Evolutionary conservation across 2,888 invertebrate genomes (phyloP), one percentile per base, ranked within the genome.

Genomic region (Agapetus fuscipes): DNA sequence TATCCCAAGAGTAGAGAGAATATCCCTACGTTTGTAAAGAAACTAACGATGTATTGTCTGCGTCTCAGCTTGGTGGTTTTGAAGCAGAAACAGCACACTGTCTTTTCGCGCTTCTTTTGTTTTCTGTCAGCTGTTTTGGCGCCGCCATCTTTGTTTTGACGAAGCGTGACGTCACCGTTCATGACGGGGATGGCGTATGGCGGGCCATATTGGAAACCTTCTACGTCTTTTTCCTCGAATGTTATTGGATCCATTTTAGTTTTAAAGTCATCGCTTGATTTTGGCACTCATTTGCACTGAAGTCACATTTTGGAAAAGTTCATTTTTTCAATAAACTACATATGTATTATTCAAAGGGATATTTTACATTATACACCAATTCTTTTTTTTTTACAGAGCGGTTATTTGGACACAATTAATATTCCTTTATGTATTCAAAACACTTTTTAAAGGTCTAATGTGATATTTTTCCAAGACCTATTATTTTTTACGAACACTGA

Each of bases 1-100:
- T 89, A 89, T 15, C 84, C 85, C 53, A 89, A 72, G 28, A 89
- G 72, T 37, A 87, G 71, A 37, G 80, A 73, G 62, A 88, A 88
- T 60, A 89, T 87, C 50, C 85, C 81, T 52, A 87, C 66, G 60
- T 89, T 88, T 46, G 86, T 85, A 51, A 85, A 71, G 47, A 84
- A 74, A 10, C 84, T 82, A 38, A 84, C 78, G 52, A 80, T 66
- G 56, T 81, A 80, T 52, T 78, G 74, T 62, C 64, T 68, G 63
- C 64, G 61, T 55, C 66, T 61, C 51, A 62, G 66, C 57, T 69
- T 70, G 20, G 70, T 70, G 51, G 70, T 70, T 62, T 70, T 70
- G 56, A 69, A 67, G 58, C 70, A 70, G 61, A 70, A 67, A 53
- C 70, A 70, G 53, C 70, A 70, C 54, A 69, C 59, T 52, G 67